Evolutionary conservation across 2,113 vertebrate genomes (phyloP), one percentile per base, ranked within the genome.

Genomic region (Muscicapa adusta): DNA sequence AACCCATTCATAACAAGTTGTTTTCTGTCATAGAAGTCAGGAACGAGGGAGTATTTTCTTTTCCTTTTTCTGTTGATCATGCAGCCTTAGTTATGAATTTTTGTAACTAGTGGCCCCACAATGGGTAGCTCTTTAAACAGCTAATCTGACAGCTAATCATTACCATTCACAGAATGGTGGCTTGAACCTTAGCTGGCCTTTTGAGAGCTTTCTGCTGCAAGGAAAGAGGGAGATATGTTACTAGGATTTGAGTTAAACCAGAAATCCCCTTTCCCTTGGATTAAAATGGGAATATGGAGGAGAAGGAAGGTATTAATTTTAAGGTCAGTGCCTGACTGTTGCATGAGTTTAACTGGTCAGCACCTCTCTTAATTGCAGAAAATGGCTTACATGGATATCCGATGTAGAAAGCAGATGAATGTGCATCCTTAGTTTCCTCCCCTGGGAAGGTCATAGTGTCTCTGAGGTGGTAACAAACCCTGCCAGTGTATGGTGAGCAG

Each of bases 401-500:
- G 18, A 15, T 88, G 71, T 58, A 6, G 50, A 65, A 88, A 91
- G 78, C 54, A 73, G 66, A 89, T 94, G 74, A 88, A 81, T 65
- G 45, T 38, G 34, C 71, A 50, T 87, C 77, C 62, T 94, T 79
- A 54, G 65, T 95, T 91, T 65, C 34, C 38, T 83, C 82, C 38
- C 47, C 29, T 66, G 92, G 71, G 75, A 88, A 85, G 88, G 90
- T 91, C 88, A 62, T 4, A 18, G 47, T 66, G 67, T 82, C 58
- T 82, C 74, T 56, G 71, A 91, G 58, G 62, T 2, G 8, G 89
- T 73, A 95, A 72, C 54, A 85, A 91, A 34, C 50, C 15, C 42
- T 68, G 57, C 10, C 42, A 66, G 81, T 85, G 26, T 73, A 50
- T 79, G 78, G 85, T 79, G 90, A 95, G 91, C 91, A 94, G 87